phyloP scores from a whole-genome alignment of 2,797 vertebrate species.

The Leptodactylus fallax region DNA sequence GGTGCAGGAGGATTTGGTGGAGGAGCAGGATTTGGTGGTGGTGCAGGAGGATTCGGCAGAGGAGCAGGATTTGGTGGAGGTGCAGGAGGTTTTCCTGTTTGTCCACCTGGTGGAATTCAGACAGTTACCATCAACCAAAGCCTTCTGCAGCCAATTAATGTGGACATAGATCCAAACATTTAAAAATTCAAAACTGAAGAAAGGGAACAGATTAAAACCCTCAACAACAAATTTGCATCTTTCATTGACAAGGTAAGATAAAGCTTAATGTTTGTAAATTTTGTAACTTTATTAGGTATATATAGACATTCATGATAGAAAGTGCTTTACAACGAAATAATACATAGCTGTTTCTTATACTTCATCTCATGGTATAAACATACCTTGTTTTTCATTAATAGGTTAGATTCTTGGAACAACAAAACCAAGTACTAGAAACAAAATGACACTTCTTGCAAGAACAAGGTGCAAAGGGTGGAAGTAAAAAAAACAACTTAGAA shows the following conservation, averaged over 20 bases:
- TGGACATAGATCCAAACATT: constrained; percentile 86
- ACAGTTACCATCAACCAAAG: constrained; percentile 82
- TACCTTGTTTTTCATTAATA: constrained; percentile 60
- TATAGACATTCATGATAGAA: neutral
- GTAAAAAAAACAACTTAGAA: constrained; percentile 71
- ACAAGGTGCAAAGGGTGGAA: constrained; percentile 64
- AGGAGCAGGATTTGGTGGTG: constrained; percentile 13
- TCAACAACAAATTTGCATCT: constrained; percentile 95
- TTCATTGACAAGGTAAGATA: constrained; percentile 92
- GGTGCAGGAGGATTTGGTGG: constrained; percentile 26
- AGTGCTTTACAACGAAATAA: neutral
- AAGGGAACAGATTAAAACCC: constrained; percentile 90
- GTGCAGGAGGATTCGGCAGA: constrained; percentile 2
- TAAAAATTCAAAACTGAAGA: constrained; percentile 84
- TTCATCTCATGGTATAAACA: neutral
- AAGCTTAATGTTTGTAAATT: neutral
- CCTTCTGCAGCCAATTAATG: constrained; percentile 84
- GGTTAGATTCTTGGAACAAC: constrained; percentile 81
- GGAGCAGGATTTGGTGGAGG: constrained; percentile 49
- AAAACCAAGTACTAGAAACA: constrained; percentile 81
- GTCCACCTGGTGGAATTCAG: constrained; percentile 73
- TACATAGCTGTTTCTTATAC: neutral
- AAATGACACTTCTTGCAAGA: constrained; percentile 81
- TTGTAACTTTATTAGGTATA: neutral
- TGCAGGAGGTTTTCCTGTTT: constrained; percentile 62